Conservation (phyloP, 2,113 vertebrate species). For the Alexandromys fortis region DNA sequence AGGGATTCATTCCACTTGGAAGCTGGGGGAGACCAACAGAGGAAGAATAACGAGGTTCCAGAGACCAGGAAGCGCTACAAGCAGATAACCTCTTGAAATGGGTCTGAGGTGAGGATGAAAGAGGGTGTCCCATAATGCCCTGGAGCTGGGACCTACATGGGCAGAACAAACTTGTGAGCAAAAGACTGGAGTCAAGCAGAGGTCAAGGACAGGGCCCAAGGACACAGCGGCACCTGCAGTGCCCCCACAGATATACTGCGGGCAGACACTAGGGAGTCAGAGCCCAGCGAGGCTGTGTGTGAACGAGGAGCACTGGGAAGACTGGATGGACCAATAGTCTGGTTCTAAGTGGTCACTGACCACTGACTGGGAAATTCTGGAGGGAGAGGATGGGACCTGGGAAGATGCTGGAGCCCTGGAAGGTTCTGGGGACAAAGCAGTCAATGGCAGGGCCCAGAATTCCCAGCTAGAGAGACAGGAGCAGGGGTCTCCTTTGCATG, state of each 20-base stretch:
- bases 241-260: neutral
- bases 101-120: neutral
- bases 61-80: neutral
- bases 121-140: neutral
- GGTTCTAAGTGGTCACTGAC: neutral
- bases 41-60: neutral
- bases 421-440: neutral
- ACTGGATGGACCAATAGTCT: neutral
- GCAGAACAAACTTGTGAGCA: neutral
- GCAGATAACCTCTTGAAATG: neutral
- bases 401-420: neutral
- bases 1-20: too few relatives aligned
- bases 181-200: neutral
- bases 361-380: neutral
- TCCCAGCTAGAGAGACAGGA: neutral
- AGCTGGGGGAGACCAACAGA: neutral
- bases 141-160: too few relatives aligned
- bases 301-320: fast-evolving
- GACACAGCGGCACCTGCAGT: neutral
- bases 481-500: neutral
- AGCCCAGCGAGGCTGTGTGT: fast-evolving
- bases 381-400: neutral
- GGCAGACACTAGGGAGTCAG: neutral
- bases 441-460: neutral
- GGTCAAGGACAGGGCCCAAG: constrained; percentile 8